Conservation (phyloP, 1,140 invertebrate species). For the Ridgeia piscesae region DNA sequence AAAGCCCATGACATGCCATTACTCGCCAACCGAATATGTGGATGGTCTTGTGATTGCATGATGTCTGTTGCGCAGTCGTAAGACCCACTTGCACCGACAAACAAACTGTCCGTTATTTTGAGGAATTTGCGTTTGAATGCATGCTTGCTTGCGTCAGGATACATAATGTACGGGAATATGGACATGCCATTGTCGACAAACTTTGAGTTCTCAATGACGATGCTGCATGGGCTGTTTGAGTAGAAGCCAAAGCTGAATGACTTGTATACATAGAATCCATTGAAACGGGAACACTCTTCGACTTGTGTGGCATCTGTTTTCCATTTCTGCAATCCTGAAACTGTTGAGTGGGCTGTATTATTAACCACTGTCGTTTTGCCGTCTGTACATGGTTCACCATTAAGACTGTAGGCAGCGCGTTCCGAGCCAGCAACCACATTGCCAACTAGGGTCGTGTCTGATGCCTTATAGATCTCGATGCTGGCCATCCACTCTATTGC, state of each 20-base stretch:
- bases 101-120: slow-evolving; percentile 32
- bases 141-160: slow-evolving; percentile 35
- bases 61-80: background rate
- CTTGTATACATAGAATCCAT: slow-evolving; percentile 40
- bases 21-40: background rate
- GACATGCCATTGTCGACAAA: slow-evolving; percentile 40
- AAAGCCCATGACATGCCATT: background rate
- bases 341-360: slow-evolving; percentile 28
- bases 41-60: background rate
- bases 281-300: slow-evolving; percentile 16
- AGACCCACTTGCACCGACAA: slow-evolving; percentile 35
- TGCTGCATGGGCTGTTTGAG: slow-evolving; percentile 32
- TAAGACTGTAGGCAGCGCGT: slow-evolving; percentile 6
- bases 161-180: slow-evolving; percentile 42
- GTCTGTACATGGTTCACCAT: slow-evolving; percentile 15
- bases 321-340: slow-evolving; percentile 34
- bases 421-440: slow-evolving; percentile 21
- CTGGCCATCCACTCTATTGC: background rate
- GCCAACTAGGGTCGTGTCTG: background rate
- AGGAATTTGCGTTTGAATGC: slow-evolving; percentile 35
- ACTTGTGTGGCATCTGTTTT: background rate
- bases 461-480: background rate
- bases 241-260: slow-evolving; percentile 46
- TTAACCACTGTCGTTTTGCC: slow-evolving; percentile 5
- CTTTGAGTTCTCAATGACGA: slow-evolving; percentile 31